phyloP scores from a whole-genome alignment of 2,888 invertebrate species.

The Oasisia sp. region DNA sequence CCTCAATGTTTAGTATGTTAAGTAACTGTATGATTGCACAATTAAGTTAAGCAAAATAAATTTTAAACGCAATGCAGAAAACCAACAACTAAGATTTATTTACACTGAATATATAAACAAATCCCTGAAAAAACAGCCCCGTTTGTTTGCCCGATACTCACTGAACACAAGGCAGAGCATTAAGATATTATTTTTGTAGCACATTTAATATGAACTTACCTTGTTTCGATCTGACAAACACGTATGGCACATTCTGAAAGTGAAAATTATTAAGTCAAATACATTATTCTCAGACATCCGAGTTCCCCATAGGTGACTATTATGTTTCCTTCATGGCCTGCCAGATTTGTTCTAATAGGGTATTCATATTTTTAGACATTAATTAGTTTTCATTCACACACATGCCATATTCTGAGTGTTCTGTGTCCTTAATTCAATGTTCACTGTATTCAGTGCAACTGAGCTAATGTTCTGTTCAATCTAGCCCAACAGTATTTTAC shows the following conservation, averaged over 20 bases:
- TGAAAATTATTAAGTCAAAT: constrained; percentile 28
- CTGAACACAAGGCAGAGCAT: background rate
- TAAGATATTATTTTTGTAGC: background rate
- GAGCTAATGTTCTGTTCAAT: too few species aligned
- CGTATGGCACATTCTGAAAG: constrained; percentile 68
- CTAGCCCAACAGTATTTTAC: too few species aligned
- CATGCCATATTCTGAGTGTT: too few species aligned
- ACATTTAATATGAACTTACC: constrained; percentile 60
- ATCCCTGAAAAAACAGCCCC: background rate
- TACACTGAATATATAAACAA: background rate
- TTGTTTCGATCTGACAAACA: constrained; percentile 78
- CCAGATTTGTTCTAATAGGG: too few species aligned
- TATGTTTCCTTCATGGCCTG: too few species aligned
- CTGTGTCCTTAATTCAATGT: too few species aligned
- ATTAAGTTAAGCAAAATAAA: background rate
- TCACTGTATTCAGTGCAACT: too few species aligned
- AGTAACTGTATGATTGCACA: background rate
- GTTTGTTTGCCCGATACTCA: background rate
- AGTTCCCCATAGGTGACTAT: too few species aligned
- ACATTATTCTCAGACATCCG: background rate
- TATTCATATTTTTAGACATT: too few species aligned
- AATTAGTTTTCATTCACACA: too few species aligned
- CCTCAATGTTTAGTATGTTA: background rate
- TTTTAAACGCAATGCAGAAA: background rate
- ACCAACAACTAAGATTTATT: background rate